A percentile compares a stretch with the other conserved stretches of the same genome.
phyloP scores from a whole-genome alignment of 2,797 vertebrate species.

The Catamblyrhynchus diadema region DNA sequence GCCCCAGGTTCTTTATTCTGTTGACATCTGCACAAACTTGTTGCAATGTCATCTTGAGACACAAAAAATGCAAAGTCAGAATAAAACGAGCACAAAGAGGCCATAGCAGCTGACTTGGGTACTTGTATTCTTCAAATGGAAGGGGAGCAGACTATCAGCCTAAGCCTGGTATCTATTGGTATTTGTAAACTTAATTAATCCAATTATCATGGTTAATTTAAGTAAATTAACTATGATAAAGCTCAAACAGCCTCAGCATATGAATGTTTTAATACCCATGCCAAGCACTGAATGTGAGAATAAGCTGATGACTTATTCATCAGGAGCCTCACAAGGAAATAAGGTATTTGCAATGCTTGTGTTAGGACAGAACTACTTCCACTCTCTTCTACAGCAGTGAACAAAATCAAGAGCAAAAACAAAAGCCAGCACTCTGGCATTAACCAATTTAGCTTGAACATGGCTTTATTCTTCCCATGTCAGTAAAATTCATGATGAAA shows the following conservation, averaged over 20 bases:
- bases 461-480: background rate
- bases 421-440: background rate
- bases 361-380: background rate
- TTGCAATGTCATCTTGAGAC: constrained; percentile 66
- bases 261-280: background rate
- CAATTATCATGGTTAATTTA: background rate
- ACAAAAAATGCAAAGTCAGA: background rate
- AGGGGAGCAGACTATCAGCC: background rate
- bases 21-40: constrained; percentile 71
- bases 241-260: background rate
- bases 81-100: background rate
- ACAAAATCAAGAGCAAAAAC: background rate
- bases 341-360: background rate
- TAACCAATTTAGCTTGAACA: background rate
- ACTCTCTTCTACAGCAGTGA: background rate
- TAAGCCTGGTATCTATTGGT: background rate
- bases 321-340: background rate
- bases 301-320: background rate
- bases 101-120: background rate
- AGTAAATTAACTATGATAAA: background rate
- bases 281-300: background rate
- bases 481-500: background rate
- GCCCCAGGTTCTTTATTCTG: constrained; percentile 70
- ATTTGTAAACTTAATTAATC: background rate
- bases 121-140: background rate